Evolutionary conservation across 2,113 vertebrate genomes (phyloP), one percentile per base, ranked within the genome.

Genomic region (Ranitomeya variabilis): DNA sequence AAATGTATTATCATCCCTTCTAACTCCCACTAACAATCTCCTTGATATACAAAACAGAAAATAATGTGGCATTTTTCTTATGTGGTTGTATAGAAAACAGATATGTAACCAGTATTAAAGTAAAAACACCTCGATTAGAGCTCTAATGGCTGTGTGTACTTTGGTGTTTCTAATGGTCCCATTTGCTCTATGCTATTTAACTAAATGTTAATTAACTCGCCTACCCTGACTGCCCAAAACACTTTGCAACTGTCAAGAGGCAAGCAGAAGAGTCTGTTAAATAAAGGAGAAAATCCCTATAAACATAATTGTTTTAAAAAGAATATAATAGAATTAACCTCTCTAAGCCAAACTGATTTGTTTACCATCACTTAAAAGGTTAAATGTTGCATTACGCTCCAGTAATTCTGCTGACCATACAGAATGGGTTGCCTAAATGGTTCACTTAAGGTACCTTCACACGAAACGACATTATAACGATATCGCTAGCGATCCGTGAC

Each of bases 181-280:
- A 80, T 86, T 86, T 80, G 66, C 52, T 86, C 52, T 62, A 73
- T 85, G 88, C 62, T 31, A 86, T 80, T 86, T 89, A 80, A 86
- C 73, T 71, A 86, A 80, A 89, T 89, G 77, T 88, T 88, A 88
- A 88, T 88, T 83, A 88, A 88, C 67, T 83, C 80, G 83, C 71
- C 59, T 88, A 52, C 87, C 87, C 66, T 88, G 31, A 62, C 77
- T 88, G 81, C 64, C 71, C 80, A 76, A 67, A 76, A 54, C 87
- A 84, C 80, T 76, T 31, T 67, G 37, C 74, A 67, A 74, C 67
- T 80, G 78, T 80, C 78, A 71, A 80, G 45, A 80, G n/a, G 86
- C 64, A 7, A 69, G 88, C 31, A 23, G 15, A 57, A 83, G 54
- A 76, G 66, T 37, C 52, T 79, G 19, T 60, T 37, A 62, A 1